phyloP scores from a whole-genome alignment of 1,140 invertebrate species.

The Liolophura sinensis region DNA sequence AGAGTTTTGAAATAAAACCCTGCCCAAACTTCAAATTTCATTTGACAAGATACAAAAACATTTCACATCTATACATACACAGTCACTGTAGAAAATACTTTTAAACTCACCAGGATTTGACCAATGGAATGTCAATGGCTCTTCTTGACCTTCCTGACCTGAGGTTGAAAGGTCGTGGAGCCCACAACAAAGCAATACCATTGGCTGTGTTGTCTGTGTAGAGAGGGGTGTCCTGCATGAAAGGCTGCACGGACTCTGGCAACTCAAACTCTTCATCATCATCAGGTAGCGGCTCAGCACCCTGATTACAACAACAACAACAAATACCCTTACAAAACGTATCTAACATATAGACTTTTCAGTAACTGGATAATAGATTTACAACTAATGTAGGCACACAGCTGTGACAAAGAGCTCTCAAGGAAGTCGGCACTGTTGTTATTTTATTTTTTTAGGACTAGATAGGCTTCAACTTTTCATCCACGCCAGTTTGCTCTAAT shows the following conservation, averaged over 20 bases:
- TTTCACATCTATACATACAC: no score
- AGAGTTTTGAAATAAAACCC: no score
- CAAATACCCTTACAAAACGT: not conserved
- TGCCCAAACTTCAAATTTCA: no score
- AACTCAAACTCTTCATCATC: slow-evolving; percentile 94
- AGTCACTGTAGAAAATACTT: not conserved
- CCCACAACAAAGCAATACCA: slow-evolving; percentile 98
- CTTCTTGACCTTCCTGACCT: slow-evolving; percentile 81
- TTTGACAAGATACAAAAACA: no score
- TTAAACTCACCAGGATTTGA: slow-evolving; percentile 89
- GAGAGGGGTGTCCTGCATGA: slow-evolving; percentile 91
- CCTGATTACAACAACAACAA: slow-evolving; percentile 24
- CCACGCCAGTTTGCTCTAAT: no score
- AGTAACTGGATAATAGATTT: no score
- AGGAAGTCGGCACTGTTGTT: no score
- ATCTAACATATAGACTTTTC: no score
- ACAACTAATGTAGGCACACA: no score
- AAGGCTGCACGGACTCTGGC: slow-evolving; percentile 86
- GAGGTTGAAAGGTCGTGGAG: slow-evolving; percentile 95
- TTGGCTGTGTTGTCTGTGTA: slow-evolving; percentile 99
- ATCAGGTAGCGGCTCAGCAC: slow-evolving; percentile 80
- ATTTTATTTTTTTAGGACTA: no score
- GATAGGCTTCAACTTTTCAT: no score
- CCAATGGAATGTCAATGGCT: slow-evolving; percentile 95
- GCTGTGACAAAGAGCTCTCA: no score